Evolutionary conservation across 2,888 invertebrate genomes (phyloP).

Genomic region (Polyploca ridens): DNA sequence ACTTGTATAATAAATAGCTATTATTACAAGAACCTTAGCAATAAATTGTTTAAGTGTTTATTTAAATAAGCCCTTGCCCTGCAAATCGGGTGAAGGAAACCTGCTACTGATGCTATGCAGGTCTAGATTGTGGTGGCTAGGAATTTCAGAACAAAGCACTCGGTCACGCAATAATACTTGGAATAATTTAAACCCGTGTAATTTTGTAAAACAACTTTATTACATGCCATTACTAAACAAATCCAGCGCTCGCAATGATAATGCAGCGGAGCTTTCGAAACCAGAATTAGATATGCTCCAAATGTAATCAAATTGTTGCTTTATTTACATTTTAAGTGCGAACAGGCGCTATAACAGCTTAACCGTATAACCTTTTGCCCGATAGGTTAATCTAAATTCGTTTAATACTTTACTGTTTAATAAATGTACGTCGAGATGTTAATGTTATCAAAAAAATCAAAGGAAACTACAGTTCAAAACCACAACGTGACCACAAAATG

Average conservation of each 20-base stretch:
- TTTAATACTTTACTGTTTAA: too few relatives aligned
- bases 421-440: too few relatives aligned
- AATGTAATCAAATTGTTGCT: slow-evolving; percentile 11
- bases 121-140: not conserved
- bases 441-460: not conserved
- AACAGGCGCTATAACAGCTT: not conserved
- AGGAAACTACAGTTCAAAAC: not conserved
- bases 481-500: slow-evolving; percentile 1
- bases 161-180: slow-evolving; percentile 14
- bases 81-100: not conserved
- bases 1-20: too few relatives aligned
- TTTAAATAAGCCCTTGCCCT: not conserved
- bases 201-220: slow-evolving; percentile 28
- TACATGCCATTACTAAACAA: slow-evolving; percentile 22
- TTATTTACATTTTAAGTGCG: slow-evolving; percentile 13
- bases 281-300: slow-evolving; percentile 17
- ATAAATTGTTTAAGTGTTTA: not conserved
- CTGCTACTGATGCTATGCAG: not conserved
- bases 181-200: slow-evolving; percentile 16
- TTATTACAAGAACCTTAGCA: not conserved
- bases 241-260: slow-evolving; percentile 18
- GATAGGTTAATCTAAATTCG: not conserved
- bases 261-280: slow-evolving; percentile 17
- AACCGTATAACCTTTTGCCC: slow-evolving; percentile 1
- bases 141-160: slow-evolving; percentile 14